These are phyloP conservation scores for Regulus satrapa DNA, from an alignment of 2,113 vertebrate species.

Conservation along the genomic window DNA sequence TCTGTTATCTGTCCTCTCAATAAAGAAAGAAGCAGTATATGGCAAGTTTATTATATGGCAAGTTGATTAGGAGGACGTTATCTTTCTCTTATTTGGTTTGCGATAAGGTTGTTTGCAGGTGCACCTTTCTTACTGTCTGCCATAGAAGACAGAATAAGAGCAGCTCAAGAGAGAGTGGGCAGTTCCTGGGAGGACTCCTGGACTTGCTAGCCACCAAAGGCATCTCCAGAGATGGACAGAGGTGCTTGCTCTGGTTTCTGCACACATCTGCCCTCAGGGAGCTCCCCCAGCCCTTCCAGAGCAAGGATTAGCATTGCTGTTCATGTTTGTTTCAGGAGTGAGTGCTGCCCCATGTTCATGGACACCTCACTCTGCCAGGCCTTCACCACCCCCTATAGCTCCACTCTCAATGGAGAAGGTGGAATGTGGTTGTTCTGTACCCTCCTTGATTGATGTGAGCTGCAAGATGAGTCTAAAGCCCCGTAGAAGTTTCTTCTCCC, in stretches of 20 bases:
- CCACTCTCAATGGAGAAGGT: background rate
- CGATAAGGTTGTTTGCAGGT: background rate
- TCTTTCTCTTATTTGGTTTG: background rate
- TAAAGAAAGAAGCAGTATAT: background rate
- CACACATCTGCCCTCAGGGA: background rate
- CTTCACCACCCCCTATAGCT: background rate
- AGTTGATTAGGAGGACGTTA: background rate
- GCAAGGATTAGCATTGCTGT: background rate
- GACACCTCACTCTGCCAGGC: background rate
- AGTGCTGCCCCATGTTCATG: rapidly evolving
- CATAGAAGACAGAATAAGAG: background rate
- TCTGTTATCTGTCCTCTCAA: background rate
- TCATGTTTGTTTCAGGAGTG: background rate
- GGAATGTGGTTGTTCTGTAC: rapidly evolving
- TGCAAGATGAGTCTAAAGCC: background rate
- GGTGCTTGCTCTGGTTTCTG: background rate
- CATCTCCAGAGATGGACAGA: background rate
- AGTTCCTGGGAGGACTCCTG: background rate
- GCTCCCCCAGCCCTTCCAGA: background rate
- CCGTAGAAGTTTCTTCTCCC: background rate
- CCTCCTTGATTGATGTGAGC: background rate
- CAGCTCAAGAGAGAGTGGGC: rapidly evolving
- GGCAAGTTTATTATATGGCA: rapidly evolving
- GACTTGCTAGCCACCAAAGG: background rate
- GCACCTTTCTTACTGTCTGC: background rate